Base-by-base conservation (phyloP, 2,113 vertebrate genomes). In the Scytalopus superciliaris region DNA sequence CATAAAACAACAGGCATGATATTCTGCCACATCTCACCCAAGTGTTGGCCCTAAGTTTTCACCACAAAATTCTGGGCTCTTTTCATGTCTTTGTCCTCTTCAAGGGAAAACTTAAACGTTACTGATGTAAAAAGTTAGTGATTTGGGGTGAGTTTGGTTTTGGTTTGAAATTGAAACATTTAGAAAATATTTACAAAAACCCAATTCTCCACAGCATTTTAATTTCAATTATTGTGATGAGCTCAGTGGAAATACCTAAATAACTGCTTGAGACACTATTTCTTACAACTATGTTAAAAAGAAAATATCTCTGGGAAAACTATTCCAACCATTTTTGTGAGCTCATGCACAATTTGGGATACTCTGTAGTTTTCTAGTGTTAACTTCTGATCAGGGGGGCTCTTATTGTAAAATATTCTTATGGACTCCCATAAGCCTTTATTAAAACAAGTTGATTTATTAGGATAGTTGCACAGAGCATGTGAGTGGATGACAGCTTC, bases 1-100 rank as follows among this genome's bases (percentile, higher is more conserved):
- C 2, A 0, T 40, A 18, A 62, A 30, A 50, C 0, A 0, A 14
- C 1, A 44, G 44, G 27, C 18, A 19, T 7, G 14, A 14, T 24
- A 4, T 28, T 84, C 45, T 91, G 6, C 55, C 19, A 6, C 1
- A 2, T 15, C 40, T 45, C 2, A 0, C 6, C 14, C 15, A 17
- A 6, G 10, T 28, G 28, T 13, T 50, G 52, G 23, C 14, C 28
- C 4, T 3, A 33, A 30, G 16, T 42, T 55, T 85, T 72, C 49
- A 28, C n/a, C 44, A 47, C 7, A 47, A 60, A 30, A 30, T 75
- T 84, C n/a, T 55, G 27, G 3, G 15, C 27, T 73, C 4, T 13
- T 84, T 68, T 22, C 56, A 49, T 13, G 19, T 24, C 53, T 76
- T 77, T 47, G 13, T 76, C 21, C 23, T 52, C 37, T 23, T 73